A percentile compares a stretch with the other conserved stretches of the same genome.
Evolutionary conservation across 2,113 vertebrate species (phyloP).

Genomic region (Brevimyrus niger): DNA sequence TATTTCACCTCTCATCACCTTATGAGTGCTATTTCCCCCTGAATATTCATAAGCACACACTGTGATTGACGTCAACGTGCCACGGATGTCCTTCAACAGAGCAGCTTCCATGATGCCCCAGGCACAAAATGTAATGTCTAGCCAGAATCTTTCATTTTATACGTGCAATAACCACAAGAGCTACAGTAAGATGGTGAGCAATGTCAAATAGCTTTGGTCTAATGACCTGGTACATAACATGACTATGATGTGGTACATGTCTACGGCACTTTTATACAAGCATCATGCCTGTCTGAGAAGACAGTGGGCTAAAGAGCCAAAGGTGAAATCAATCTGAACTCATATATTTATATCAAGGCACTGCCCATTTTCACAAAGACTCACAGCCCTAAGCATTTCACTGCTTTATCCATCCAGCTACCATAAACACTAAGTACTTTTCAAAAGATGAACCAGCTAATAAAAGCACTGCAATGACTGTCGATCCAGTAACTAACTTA

Average conservation of each 20-base stretch:
- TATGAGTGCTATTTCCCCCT: not conserved
- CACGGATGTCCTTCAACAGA: not conserved
- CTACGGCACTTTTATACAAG: not conserved
- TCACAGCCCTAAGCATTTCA: not conserved
- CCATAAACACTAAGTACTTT: not conserved
- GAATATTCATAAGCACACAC: not conserved
- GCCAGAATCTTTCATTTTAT: not conserved
- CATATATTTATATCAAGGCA: not conserved
- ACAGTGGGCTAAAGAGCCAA: not conserved
- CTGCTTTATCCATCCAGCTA: not conserved
- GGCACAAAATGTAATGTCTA: not conserved
- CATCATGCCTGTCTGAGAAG: not conserved
- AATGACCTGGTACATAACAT: not conserved
- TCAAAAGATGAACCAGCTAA: not conserved
- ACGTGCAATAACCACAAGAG: not conserved
- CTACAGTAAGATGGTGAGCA: not conserved
- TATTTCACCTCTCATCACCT: not conserved
- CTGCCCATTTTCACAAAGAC: not conserved
- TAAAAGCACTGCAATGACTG: not conserved
- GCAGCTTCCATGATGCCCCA: not conserved
- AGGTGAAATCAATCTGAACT: not conserved
- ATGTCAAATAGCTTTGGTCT: not conserved
- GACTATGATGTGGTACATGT: not conserved
- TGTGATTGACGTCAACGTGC: not conserved
- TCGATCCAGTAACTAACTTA: not conserved